Base-by-base conservation (phyloP, 2,797 vertebrate genomes). In the Protonibea diacanthus region DNA sequence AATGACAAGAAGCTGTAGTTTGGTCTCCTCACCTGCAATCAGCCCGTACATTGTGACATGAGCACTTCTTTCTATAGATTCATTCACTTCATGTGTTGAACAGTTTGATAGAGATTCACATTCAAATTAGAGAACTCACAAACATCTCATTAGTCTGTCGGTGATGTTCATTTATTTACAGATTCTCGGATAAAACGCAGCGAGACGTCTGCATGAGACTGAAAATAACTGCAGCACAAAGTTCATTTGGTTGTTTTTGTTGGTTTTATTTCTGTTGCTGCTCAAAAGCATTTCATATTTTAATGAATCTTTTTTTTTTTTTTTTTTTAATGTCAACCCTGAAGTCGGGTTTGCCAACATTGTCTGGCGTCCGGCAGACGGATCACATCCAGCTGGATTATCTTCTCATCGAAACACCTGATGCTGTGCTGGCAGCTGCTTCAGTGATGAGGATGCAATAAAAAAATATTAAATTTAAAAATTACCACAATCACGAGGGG, bases 1-100 rank as follows among this genome's bases (percentile, higher is more conserved):
- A 78, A 52, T 59, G 77, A 48, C 63, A 56, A 60, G 56, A 56
- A 67, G 52, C 53, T 58, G 4, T n/a, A n/a, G 13, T 40, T n/a
- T 58, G 29, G 29, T 29, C 29, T 29, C 6, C 29, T 57, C 55
- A 57, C 55, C 55, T 33, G 55, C 55, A 57, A 33, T 29, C 55
- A 57, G 25, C 17, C 17, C 20, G 15, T 5, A 9, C 7, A 13
- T 3, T 2, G 10, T 11, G 55, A 57, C 27, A 57, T 57, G 17
- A 33, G 27, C 9, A 29, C 53, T 27, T 17, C 17, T 11, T 18
- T 6, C 27, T 12, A 52, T 5, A 13, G 15, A 27, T 20, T 55
- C 52, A 55, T 55, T 55, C 25, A 56, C 7, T 56, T 17, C 2
- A 23, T 23, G 51, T 52, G 5, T 23, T 56, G 6, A 55, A 55